Base-by-base conservation (phyloP, 2,797 vertebrate species). In the Cirrhinus mrigala region DNA sequence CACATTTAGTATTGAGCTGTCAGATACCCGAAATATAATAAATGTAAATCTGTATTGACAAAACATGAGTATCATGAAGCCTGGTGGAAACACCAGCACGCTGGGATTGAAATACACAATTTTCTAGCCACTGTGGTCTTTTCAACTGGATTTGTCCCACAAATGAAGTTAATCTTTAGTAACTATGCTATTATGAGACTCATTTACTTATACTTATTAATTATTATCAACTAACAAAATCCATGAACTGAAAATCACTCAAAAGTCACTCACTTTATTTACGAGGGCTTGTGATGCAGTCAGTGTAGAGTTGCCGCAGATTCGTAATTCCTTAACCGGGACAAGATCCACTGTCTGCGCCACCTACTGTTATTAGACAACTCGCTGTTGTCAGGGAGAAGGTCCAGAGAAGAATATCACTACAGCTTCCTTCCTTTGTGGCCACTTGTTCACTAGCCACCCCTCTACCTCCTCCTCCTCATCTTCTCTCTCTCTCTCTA, bases 351-450 rank as follows among this genome's bases (percentile, higher is more conserved):
- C 92, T 89, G 91, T 89, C 56, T 92, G 92, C 91, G 92, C 94
- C 94, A 94, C 94, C 95, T 95, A 93, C 94, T 93, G 94, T 93
- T 93, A 92, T 90, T 91, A 91, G 92, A 91, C 93, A 89, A 83
- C 54, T n/a, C 24, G 18, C 50, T 44, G 54, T 27, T 50, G 44
- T 52, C 89, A 76, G 82, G 87, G 82, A 86, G 85, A 89, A 40
- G 80, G 48, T 79, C 64, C 86, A 88, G 60, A 89, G 82, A 58
- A 87, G 83, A 85, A 50, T 73, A 87, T 81, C 44, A 74, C 81
- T 70, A 76, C 66, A 79, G 70, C 84, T 89, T 87, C 62, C 76
- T 85, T 80, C 76, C 64, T 87, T 75, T 73, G 50, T 85, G 85
- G 83, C 40, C 60, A 69, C 85, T 83, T 82, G 83, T 91, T 90